Base-by-base conservation (phyloP, 2,797 vertebrate genomes). In the Decapterus maruadsi region DNA sequence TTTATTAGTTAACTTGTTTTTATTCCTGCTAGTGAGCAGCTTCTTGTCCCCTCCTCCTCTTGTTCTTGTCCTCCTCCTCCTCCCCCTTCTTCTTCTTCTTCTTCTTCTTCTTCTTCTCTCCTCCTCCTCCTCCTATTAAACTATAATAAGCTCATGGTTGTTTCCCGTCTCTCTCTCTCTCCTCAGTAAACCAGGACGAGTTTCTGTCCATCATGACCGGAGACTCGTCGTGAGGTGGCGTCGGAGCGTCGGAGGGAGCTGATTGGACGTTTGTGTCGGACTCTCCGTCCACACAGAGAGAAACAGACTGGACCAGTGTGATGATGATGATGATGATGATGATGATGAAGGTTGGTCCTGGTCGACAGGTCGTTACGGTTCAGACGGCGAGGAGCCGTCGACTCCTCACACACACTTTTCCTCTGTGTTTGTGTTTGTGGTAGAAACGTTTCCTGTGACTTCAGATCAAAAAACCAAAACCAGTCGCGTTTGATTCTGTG, bases 171-270 rank as follows among this genome's bases (percentile, higher is more conserved):
- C 29, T 36, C 12, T 29, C 3, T 19, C 14, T 20, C 1, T 50
- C 46, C 22, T 11, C 83, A 94, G 94, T 95, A 69, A 94, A 93
- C 48, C 92, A 93, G 75, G 92, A 93, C 12, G 94, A 95, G 81
- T 95, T 95, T 68, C 77, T 94, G 13, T 51, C 93, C 86, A 95
- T 95, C 48, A 95, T 95, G 94, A 91, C 75, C 0, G 86, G 76
- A 73, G 91, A 93, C 63, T 85, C 89, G 26, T 85, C 89, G 26
- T 26, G 88, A 91, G 45, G 38, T 64, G 38, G 57, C 22, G 20
- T 5, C 36, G 13, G 36, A 14, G 26, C 26, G 6, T 26, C 51
- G n/a, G 42, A 50, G 58, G 38, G 38, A 19, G 20, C 9, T 13
- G 31, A 34, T 20, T 2, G 6, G 72, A 69, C 4, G 5, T 19